phyloP scores from a whole-genome alignment of 2,888 invertebrate genomes.

The Sympetrum striolatum region DNA sequence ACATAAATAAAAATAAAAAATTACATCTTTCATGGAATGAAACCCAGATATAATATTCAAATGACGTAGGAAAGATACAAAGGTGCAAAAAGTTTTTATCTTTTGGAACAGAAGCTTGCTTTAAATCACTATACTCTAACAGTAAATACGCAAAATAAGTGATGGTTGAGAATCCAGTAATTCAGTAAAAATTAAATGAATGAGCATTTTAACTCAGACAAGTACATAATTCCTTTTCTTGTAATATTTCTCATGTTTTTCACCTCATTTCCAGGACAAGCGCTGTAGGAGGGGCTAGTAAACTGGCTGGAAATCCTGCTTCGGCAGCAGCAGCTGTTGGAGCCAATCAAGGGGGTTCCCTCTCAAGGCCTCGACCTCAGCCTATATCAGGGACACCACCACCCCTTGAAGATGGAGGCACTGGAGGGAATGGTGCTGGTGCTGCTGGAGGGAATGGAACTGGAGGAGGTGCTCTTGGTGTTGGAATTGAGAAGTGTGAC shows the following conservation, averaged over 20 bases:
- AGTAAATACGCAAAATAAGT: too few species aligned
- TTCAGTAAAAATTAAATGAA: neutral
- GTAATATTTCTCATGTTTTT: too few species aligned
- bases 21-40: too few species aligned
- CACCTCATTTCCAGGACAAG: neutral
- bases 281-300: conserved; percentile 46
- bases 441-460: conserved; percentile 14
- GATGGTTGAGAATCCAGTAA: neutral
- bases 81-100: too few species aligned
- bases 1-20: too few species aligned
- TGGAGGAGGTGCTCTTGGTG: conserved; percentile 20
- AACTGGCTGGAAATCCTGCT: conserved; percentile 46
- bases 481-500: conserved; percentile 82
- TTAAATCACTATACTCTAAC: too few species aligned
- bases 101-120: too few species aligned
- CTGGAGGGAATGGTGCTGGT: conserved; percentile 38
- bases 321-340: conserved; percentile 49
- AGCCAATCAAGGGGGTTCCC: conserved; percentile 60
- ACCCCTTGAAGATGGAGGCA: conserved; percentile 64
- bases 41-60: too few species aligned
- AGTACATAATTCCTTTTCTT: neutral
- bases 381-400: conserved; percentile 89
- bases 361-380: conserved; percentile 80
- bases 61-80: too few species aligned
- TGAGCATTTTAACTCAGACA: neutral